Base-by-base conservation (phyloP, 2,888 invertebrate species). In the Lingula anatina region DNA sequence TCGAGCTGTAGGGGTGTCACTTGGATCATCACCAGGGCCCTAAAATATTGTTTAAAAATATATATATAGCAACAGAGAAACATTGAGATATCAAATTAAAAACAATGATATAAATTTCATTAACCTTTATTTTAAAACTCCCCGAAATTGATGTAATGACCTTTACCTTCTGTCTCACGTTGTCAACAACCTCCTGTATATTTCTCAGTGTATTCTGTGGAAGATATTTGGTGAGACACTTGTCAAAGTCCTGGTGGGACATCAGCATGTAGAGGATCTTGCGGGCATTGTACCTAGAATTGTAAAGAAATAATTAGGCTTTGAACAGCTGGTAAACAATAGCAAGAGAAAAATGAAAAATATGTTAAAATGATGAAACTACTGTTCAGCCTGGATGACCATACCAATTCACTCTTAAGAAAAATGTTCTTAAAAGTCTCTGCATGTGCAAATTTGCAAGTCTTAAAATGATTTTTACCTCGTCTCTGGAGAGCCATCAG, bases 401-500 rank as follows among this genome's bases (percentile, higher is more conserved):
- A n/a, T n/a, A n/a, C n/a, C n/a, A n/a, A n/a, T n/a, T n/a, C n/a
- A n/a, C n/a, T n/a, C n/a, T n/a, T n/a, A n/a, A n/a, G n/a, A n/a
- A n/a, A n/a, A n/a, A n/a, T n/a, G n/a, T n/a, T n/a, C n/a, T n/a
- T n/a, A n/a, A n/a, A n/a, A n/a, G n/a, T n/a, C n/a, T n/a, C n/a
- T n/a, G n/a, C n/a, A n/a, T n/a, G n/a, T n/a, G n/a, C n/a, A n/a
- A n/a, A n/a, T n/a, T n/a, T n/a, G n/a, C n/a, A n/a, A n/a, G 15
- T 31, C 9, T 12, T 25, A 9, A 21, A 7, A n/a, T 46, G 5
- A 46, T 31, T 50, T 57, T 66, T 73, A 84, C 85, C 93, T 85
- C 0, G 92, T 87, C 58, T 93, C 91, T 25, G 90, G 83, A 71
- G 86, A 88, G 21, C 90, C 90, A 73, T 96, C 95, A 25, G 85